These are phyloP conservation scores for Notodonta ziczac DNA, from an alignment of 2,888 invertebrate genomes.

Conservation along the genomic window DNA sequence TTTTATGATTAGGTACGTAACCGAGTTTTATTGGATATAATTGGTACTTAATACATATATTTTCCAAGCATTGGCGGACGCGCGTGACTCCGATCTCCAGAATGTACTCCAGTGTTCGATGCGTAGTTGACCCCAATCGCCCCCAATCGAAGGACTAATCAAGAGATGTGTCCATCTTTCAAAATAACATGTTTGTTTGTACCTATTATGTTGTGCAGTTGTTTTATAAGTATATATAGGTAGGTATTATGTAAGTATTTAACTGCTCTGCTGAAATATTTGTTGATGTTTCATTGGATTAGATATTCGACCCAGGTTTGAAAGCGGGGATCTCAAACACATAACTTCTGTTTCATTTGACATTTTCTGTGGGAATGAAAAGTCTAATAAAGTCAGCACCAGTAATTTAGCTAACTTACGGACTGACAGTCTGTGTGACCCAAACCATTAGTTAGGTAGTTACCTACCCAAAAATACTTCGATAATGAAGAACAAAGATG, in stretches of 20 bases:
- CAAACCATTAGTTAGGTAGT: neutral
- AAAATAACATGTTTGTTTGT: constrained; percentile 3
- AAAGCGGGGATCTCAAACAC: neutral
- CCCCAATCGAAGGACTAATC: constrained; percentile 82
- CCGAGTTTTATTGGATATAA: constrained; percentile 58
- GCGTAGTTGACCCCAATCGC: constrained; percentile 80
- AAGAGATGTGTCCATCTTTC: constrained; percentile 43
- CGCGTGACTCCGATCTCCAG: constrained; percentile 45
- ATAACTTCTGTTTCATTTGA: constrained; percentile 3
- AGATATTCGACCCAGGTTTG: neutral
- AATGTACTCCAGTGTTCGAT: constrained; percentile 63
- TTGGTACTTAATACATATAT: constrained; percentile 59
- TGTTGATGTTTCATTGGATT: neutral
- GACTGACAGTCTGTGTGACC: neutral
- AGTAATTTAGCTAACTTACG: neutral
- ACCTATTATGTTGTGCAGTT: too few species aligned
- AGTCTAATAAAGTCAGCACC: neutral
- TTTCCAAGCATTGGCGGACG: constrained; percentile 51
- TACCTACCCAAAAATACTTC: neutral
- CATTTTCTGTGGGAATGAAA: neutral
- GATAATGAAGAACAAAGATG: neutral
- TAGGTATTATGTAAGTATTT: too few species aligned
- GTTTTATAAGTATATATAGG: too few species aligned
- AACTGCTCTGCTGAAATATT: neutral
- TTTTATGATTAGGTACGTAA: neutral